Evolutionary conservation across 2,888 invertebrate genomes (phyloP).

Genomic region (Tricholauxania praeusta): DNA sequence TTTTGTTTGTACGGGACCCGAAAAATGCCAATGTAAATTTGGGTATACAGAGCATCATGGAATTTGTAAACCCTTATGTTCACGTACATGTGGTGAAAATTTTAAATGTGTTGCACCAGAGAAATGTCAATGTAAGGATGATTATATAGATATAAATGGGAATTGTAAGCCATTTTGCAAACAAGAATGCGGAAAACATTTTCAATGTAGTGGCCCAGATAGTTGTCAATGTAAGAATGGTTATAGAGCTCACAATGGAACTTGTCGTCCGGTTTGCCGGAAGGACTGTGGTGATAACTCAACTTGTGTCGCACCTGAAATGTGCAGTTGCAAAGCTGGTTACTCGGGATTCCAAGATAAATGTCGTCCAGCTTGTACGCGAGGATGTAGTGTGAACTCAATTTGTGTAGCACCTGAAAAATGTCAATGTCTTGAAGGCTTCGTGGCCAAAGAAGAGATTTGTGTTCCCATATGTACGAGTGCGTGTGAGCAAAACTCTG

Average conservation of each 20-base stretch:
- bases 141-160: background rate
- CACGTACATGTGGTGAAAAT: background rate
- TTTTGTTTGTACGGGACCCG: conserved; percentile 6
- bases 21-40: conserved; percentile 16
- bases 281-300: too few species aligned
- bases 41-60: conserved; percentile 6
- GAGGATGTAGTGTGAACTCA: too few species aligned
- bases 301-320: too few species aligned
- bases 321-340: background rate
- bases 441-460: too few species aligned
- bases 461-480: background rate
- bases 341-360: background rate
- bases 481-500: background rate
- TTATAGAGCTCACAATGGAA: background rate
- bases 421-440: background rate
- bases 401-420: too few species aligned
- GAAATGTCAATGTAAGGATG: conserved; percentile 13
- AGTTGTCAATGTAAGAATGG: conserved; percentile 12
- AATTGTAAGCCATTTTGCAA: conserved; percentile 10
- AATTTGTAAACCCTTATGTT: conserved; percentile 20
- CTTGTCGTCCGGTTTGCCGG: background rate
- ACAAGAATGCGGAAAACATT: conserved; percentile 10
- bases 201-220: conserved; percentile 16
- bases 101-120: conserved; percentile 25
- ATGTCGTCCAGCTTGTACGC: too few species aligned